A percentile compares a stretch with the other conserved stretches of the same genome.
These are phyloP conservation scores for Puntigrus tetrazona DNA, from an alignment of 2,113 vertebrate species.

Conservation along the genomic window DNA sequence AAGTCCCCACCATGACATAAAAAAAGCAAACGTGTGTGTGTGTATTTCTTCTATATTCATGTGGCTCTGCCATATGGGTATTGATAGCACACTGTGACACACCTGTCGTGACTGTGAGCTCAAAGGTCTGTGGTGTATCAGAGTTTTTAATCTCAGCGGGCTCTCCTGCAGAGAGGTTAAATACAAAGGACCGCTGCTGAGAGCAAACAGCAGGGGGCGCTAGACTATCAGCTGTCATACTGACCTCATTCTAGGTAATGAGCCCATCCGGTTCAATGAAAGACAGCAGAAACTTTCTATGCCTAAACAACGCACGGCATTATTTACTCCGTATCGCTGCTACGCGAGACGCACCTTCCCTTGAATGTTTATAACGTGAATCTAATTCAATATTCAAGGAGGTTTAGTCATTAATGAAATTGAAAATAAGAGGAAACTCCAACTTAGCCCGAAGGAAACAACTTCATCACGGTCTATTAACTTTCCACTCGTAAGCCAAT, in stretches of 20 bases:
- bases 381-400: neutral
- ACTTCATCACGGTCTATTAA: constrained; percentile 2
- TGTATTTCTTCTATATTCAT: constrained; percentile 28
- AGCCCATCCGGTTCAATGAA: constrained; percentile 39
- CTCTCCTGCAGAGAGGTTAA: constrained; percentile 53
- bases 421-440: constrained; percentile 49
- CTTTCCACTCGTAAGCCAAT: constrained; percentile 24
- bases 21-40: constrained; percentile 5
- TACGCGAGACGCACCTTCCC: neutral
- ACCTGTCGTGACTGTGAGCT: constrained; percentile 56
- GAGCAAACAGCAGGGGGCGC: constrained; percentile 47
- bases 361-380: constrained; percentile 14
- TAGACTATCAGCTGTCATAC: constrained; percentile 48
- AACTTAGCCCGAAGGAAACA: constrained; percentile 17
- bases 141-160: constrained; percentile 52
- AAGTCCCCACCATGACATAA: neutral
- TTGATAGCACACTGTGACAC: constrained; percentile 54
- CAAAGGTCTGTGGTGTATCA: constrained; percentile 53
- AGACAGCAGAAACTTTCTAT: constrained; percentile 30
- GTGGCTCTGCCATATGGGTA: constrained; percentile 46
- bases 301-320: neutral
- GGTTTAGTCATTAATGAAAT: neutral
- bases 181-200: constrained; percentile 49
- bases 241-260: constrained; percentile 44
- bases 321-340: neutral